These are phyloP conservation scores for Catharus bicknelli DNA, from an alignment of 2,113 vertebrate genomes.

Conservation along the genomic window DNA sequence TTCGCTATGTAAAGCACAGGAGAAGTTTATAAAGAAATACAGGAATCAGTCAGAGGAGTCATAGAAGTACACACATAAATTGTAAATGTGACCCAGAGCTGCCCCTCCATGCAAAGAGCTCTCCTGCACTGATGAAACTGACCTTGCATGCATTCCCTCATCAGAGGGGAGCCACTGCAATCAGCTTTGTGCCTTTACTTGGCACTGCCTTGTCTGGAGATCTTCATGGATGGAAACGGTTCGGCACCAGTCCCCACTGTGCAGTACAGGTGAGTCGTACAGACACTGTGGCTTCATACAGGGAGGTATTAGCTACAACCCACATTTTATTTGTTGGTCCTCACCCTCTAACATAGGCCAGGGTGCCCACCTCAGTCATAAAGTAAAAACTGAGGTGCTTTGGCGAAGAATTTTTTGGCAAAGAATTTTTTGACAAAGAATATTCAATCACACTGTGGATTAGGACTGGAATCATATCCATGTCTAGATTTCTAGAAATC, in stretches of 20 bases:
- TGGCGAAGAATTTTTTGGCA: background rate
- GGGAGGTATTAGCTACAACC: background rate
- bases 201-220: background rate
- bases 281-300: background rate
- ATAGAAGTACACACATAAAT: background rate
- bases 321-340: background rate
- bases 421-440: background rate
- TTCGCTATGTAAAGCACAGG: background rate
- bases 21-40: background rate
- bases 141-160: background rate
- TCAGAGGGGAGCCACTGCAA: background rate
- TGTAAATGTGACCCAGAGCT: background rate
- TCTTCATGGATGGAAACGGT: background rate
- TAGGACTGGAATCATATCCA: background rate
- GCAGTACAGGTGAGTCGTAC: background rate
- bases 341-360: accelerated
- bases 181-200: background rate
- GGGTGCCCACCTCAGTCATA: background rate
- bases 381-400: background rate
- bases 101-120: background rate
- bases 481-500: background rate
- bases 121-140: background rate
- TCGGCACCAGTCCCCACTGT: accelerated
- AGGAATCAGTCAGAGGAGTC: background rate
- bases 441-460: background rate